Evolutionary conservation across 2,888 invertebrate species (phyloP), one percentile per base, ranked within the genome.

Genomic region (Drosophila aldrichi): DNA sequence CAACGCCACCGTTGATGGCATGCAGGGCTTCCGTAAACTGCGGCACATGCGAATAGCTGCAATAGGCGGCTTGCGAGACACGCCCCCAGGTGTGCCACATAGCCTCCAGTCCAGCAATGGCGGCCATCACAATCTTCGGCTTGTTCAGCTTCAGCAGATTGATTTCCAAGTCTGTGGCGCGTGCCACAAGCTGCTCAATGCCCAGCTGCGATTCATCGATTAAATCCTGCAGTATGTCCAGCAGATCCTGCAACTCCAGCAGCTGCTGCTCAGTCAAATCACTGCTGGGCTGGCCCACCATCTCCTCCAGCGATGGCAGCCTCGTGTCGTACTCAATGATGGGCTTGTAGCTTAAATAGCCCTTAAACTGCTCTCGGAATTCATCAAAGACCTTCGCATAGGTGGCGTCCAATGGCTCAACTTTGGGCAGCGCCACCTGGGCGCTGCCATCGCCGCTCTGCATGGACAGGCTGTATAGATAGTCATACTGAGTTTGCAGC

Each of bases 31-130:
- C 76, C 25, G 76, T 90, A 29, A 91, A 69, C 51, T 91, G 84
- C 0, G 91, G 91, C 1, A 91, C 79, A 38, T 88, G 80, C 0
- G 91, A 89, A 51, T 91, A 91, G 36, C 86, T 83, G 65, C 91
- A 91, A 48, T 91, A 91, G 48, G 91, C 91, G 4, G 90, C 82
- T 22, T 83, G 88, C 0, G 74, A 41, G 10, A 36, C 81, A 5
- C 82, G 79, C 5, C 79, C 82, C 69, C 86, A 81, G 20, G 63
- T 64, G 3, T 59, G 58, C 76, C 80, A 91, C 65, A 88, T 75
- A 12, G 69, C 44, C 1, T 61, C 52, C 25, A 91, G 59, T 0
- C 75, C 91, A 1, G 62, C 79, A 5, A 81, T 78, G 29, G 88
- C 80, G 5, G 78, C 80, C 16, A 64, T 51, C 2, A 90, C 65